Base-by-base conservation (phyloP, 2,888 invertebrate genomes). In the Dryadula phaetusa region DNA sequence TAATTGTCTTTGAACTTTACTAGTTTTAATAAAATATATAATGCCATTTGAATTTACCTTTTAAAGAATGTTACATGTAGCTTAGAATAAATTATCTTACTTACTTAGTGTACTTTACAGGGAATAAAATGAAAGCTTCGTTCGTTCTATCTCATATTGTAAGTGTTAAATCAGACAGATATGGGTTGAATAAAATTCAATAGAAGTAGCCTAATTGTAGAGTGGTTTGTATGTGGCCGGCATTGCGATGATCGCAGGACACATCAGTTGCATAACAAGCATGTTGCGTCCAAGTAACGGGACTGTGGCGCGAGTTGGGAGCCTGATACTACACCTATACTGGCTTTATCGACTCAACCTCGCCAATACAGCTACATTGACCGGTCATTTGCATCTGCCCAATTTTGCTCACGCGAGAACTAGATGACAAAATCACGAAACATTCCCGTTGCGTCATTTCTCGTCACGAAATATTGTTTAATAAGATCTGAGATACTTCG, bases 191-290 rank as follows among this genome's bases (percentile, higher is more conserved):
- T 60, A 32, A 22, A 37, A 61, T 52, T 40, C 16, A 47, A 54
- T 47, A 54, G 53, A 58, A 62, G 61, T 47, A 69, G 22, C 44
- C 58, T 62, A 62, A 65, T 70, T 70, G 62, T 25, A 32, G 16
- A 65, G 62, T 46, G 47, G 62, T 52, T 53, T 62, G 67, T 62
- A 56, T 66, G 52, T 56, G 64, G 61, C 25, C 37, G 56, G 67
- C 64, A 62, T 54, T 42, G 52, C 70, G 70, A 68, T 71, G 69
- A 70, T 70, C 72, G 80, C 81, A 82, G 80, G 81, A 84, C 81
- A 82, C 85, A 83, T 87, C 84, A 78, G 82, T 90, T 89, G 89
- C 90, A 90, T 90, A 90, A 90, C 85, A 83, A 90, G 85, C 86
- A 81, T 82, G 80, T 78, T 74, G 66, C 81, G 83, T 90, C 87